These are phyloP conservation scores for Muntiacus reevesi DNA, from an alignment of 2,113 vertebrate genomes.

Conservation along the genomic window DNA sequence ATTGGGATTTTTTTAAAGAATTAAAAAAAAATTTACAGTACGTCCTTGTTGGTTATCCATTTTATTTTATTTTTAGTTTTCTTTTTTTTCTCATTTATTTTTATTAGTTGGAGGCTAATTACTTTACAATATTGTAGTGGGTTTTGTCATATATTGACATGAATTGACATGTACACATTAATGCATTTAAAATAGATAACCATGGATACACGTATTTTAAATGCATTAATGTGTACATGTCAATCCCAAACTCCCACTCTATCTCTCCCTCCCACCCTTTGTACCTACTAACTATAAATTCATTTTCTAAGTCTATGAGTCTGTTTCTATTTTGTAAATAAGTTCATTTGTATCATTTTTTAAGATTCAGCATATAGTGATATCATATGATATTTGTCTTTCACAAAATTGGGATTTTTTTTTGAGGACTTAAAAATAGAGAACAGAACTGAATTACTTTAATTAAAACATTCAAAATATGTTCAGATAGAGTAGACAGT, in stretches of 20 bases:
- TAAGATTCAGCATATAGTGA: not conserved
- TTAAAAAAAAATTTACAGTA: not conserved
- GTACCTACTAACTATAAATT: not conserved
- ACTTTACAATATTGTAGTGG: too few species aligned
- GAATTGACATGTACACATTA: too few species aligned
- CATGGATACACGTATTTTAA: not conserved
- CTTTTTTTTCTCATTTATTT: too few species aligned
- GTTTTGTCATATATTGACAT: too few species aligned
- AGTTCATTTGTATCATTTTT: not conserved
- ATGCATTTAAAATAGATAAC: too few species aligned
- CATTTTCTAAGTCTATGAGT: not conserved
- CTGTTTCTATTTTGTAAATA: not conserved
- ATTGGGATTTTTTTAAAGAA: not conserved
- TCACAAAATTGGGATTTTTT: not conserved
- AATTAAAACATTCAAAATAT: constrained; percentile 10
- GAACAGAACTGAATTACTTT: not conserved
- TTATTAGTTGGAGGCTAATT: too few species aligned
- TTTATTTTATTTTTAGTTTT: not conserved
- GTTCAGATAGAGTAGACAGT: not conserved
- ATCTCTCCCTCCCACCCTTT: not conserved
- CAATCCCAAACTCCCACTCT: not conserved
- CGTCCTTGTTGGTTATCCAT: not conserved
- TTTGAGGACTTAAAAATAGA: not conserved
- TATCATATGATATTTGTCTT: not conserved
- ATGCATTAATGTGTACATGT: not conserved